Conservation (phyloP, 1,140 invertebrate species). For the Hylyphantes graminicola region DNA sequence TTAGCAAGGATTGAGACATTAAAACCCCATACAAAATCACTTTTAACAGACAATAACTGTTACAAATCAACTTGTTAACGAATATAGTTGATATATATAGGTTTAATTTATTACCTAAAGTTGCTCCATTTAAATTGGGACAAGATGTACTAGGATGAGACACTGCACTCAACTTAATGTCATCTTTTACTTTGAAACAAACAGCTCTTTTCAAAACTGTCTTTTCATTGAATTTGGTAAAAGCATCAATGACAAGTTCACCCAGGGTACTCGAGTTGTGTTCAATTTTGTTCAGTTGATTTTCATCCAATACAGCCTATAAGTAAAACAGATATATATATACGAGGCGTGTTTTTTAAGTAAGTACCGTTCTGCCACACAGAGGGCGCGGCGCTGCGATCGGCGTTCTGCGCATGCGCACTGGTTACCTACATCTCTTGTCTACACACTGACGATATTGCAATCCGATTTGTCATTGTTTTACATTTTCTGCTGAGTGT, state of each 20-base stretch:
- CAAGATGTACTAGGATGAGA: constrained; percentile 77
- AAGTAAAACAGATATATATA: neutral
- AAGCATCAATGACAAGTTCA: constrained; percentile 36
- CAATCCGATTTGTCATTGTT: too few species aligned
- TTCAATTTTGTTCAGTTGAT: constrained; percentile 4
- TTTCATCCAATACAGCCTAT: constrained; percentile 23
- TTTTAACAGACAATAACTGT: too few species aligned
- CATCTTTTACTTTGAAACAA: constrained; percentile 51
- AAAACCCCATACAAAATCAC: too few species aligned
- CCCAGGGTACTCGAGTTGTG: constrained; percentile 4
- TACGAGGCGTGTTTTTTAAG: too few species aligned
- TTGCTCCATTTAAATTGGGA: constrained; percentile 59
- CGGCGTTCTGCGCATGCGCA: too few species aligned
- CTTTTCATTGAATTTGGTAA: constrained; percentile 51
- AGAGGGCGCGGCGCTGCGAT: too few species aligned
- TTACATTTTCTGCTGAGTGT: too few species aligned
- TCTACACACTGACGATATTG: too few species aligned
- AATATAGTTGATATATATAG: neutral
- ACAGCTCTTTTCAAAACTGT: constrained; percentile 48
- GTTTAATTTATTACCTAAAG: constrained; percentile 74
- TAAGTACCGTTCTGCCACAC: too few species aligned
- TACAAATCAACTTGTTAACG: too few species aligned
- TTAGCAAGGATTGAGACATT: too few species aligned
- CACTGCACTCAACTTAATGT: constrained; percentile 71
- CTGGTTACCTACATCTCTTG: too few species aligned